A percentile compares a stretch with the other conserved stretches of the same genome.
These are phyloP conservation scores for Papilio protenor DNA, from an alignment of 2,888 invertebrate species.

Conservation along the genomic window DNA sequence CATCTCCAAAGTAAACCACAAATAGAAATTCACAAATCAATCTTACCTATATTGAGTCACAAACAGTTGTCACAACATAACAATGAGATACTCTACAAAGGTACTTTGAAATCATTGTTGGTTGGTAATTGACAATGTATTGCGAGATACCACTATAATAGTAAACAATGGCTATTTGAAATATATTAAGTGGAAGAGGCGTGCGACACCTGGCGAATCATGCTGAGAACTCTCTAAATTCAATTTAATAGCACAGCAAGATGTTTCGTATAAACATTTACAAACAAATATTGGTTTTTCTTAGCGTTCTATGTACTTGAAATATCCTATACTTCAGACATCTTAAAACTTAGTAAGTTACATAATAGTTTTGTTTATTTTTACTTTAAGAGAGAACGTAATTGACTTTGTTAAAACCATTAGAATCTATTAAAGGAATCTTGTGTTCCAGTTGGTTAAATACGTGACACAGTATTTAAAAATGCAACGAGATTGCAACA, in stretches of 20 bases:
- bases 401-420: not conserved
- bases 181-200: constrained; percentile 46
- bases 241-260: constrained; percentile 2
- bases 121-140: constrained; percentile 48
- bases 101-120: constrained; percentile 46
- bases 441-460: not conserved
- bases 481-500: not conserved
- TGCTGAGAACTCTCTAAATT: constrained; percentile 37
- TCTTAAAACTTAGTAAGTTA: not conserved
- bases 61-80: constrained; percentile 64
- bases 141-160: constrained; percentile 49
- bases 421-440: not conserved
- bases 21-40: constrained; percentile 57
- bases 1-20: constrained; percentile 28
- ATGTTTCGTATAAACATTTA: constrained; percentile 22
- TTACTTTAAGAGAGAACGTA: too few relatives aligned
- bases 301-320: not conserved
- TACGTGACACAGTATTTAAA: not conserved
- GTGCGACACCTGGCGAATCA: constrained; percentile 48
- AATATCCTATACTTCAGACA: not conserved
- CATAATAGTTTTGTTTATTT: not conserved
- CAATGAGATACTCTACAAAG: constrained; percentile 49
- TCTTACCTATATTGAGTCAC: constrained; percentile 61
- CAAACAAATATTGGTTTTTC: not conserved
- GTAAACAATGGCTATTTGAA: constrained; percentile 47